Percentiles rank a stretch among this genome's conserved stretches.
Evolutionary conservation across 2,888 invertebrate genomes (phyloP).

Genomic region (Flabesymbios commensalis): DNA sequence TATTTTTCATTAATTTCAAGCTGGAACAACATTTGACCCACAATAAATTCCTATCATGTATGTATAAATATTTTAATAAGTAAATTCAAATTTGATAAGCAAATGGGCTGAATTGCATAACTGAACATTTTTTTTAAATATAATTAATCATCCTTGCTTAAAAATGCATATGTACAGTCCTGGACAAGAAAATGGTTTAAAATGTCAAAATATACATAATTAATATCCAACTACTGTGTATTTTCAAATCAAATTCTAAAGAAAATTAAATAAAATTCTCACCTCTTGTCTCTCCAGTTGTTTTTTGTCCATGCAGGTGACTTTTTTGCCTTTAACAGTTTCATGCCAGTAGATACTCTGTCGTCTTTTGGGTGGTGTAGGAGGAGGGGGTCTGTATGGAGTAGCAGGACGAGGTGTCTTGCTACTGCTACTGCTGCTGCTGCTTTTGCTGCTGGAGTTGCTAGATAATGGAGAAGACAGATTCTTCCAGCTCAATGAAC

Average conservation of each 20-base stretch:
- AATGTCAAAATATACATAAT: background rate
- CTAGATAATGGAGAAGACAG: slow-evolving; percentile 41
- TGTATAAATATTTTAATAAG: too few species aligned
- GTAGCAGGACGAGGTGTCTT: background rate
- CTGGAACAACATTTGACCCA: too few species aligned
- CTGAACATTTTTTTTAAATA: too few species aligned
- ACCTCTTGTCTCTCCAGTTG: slow-evolving; percentile 56
- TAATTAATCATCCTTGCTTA: too few species aligned
- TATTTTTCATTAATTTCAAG: too few species aligned
- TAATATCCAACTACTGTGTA: background rate
- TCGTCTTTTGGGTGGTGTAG: slow-evolving; percentile 48
- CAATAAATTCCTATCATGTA: too few species aligned
- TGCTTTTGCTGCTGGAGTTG: too few species aligned
- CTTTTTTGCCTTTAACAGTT: slow-evolving; percentile 46
- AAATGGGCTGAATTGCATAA: too few species aligned
- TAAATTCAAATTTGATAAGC: too few species aligned
- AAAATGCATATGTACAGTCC: too few species aligned
- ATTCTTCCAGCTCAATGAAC: slow-evolving; percentile 46
- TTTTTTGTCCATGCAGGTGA: slow-evolving; percentile 39
- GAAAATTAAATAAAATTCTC: background rate
- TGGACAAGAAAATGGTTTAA: background rate
- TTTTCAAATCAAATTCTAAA: background rate
- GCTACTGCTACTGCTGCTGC: too few species aligned
- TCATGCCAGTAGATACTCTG: slow-evolving; percentile 55
- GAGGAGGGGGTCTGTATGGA: slow-evolving; percentile 9